A percentile compares a stretch with the other conserved stretches of the same genome.
Evolutionary conservation across 1,140 invertebrate species (phyloP).

Genomic region (Mizuhopecten yessoensis): DNA sequence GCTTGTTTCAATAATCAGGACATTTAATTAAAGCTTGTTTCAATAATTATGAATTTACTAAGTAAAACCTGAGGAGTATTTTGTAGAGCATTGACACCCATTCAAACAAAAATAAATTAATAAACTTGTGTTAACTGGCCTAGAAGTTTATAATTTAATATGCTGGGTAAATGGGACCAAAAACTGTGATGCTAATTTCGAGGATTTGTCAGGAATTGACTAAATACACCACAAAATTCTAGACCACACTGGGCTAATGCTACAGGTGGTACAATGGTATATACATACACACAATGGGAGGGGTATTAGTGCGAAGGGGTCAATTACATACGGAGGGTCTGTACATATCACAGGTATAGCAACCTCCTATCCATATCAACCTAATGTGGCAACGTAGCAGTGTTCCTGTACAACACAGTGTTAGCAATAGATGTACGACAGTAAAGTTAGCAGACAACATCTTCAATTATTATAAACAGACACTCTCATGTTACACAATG

Average conservation of each 20-base stretch:
- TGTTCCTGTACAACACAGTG: background rate
- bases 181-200: background rate
- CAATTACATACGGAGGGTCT: background rate
- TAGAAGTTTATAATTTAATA: background rate
- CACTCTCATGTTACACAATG: background rate
- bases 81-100: background rate
- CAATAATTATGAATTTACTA: background rate
- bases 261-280: background rate
- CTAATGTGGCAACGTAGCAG: background rate
- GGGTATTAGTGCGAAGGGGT: background rate
- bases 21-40: too few species aligned
- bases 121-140: background rate
- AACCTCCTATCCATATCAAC: background rate
- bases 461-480: background rate
- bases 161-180: background rate
- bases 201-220: background rate
- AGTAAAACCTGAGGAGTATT: background rate
- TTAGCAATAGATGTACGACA: background rate
- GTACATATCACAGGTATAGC: background rate
- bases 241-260: background rate
- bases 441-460: background rate
- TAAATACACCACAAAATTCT: background rate
- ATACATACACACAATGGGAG: background rate
- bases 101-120: background rate
- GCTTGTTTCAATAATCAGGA: too few species aligned